Percentiles rank a stretch among this genome's conserved stretches.
phyloP scores from a whole-genome alignment of 2,888 invertebrate genomes.

The Drosophila tanythrix region DNA sequence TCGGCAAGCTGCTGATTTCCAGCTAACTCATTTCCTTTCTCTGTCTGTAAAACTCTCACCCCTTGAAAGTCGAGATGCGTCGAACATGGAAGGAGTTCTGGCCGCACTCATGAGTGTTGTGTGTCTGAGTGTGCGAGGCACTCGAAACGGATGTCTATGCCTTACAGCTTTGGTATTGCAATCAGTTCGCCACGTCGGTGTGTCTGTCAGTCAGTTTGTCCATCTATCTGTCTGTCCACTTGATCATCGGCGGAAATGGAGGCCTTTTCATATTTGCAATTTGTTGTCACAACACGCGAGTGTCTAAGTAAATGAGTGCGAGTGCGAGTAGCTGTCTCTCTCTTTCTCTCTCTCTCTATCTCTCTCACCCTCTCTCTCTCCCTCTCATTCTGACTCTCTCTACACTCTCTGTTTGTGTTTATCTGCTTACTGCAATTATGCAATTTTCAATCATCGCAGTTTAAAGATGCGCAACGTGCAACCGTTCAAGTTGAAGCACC shows the following conservation, averaged over 20 bases:
- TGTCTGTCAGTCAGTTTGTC: conserved; percentile 6
- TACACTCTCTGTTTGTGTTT: conserved; percentile 20
- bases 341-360: conserved; percentile 7
- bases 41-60: conserved; percentile 5
- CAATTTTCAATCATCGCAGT: conserved; percentile 79
- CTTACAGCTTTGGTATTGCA: conserved; percentile 45
- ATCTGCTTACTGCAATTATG: conserved; percentile 67
- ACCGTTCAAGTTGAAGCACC: conserved; percentile 70
- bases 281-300: conserved; percentile 75
- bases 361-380: conserved; percentile 1
- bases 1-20: conserved; percentile 32
- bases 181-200: conserved; percentile 17
- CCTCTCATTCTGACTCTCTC: background rate
- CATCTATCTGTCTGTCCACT: conserved; percentile 46
- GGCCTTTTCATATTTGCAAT: conserved; percentile 74
- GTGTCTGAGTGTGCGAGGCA: conserved; percentile 10
- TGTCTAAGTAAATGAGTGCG: conserved; percentile 41
- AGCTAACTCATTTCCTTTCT: conserved; percentile 53
- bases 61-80: conserved; percentile 26
- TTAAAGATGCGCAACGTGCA: conserved; percentile 78
- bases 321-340: conserved; percentile 12
- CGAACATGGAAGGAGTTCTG: conserved; percentile 35
- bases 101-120: conserved; percentile 35
- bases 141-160: conserved; percentile 58
- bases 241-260: conserved; percentile 66